A percentile compares a stretch with the other conserved stretches of the same genome.
These are phyloP conservation scores for Naja naja DNA, from an alignment of 2,113 vertebrate genomes.

Conservation along the genomic window DNA sequence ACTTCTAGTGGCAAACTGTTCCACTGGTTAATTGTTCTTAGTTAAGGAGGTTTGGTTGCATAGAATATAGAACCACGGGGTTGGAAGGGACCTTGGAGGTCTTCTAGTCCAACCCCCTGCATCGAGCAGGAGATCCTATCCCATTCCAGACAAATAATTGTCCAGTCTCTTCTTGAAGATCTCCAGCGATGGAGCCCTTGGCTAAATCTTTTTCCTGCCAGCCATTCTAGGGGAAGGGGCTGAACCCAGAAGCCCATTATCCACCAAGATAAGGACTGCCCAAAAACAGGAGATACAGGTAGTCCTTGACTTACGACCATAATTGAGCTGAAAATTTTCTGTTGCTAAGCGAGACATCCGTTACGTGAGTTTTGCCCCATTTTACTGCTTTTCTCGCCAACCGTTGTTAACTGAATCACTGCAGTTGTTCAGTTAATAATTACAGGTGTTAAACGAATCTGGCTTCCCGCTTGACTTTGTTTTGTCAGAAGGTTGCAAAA, in stretches of 20 bases:
- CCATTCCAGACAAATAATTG: too few species aligned
- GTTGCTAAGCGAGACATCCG: neutral
- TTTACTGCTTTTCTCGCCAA: neutral
- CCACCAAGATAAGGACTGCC: neutral
- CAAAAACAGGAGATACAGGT: neutral
- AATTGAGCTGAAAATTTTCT: neutral
- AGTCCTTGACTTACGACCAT: neutral
- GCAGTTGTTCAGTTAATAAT: neutral
- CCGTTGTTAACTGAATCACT: neutral
- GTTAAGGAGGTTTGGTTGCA: too few species aligned
- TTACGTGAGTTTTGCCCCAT: neutral
- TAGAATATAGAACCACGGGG: neutral
- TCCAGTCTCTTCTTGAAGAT: too few species aligned
- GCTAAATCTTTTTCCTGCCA: neutral
- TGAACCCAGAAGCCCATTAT: neutral
- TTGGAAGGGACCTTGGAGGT: neutral
- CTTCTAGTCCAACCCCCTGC: neutral
- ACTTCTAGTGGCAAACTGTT: neutral
- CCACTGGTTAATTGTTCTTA: neutral
- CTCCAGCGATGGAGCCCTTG: neutral
- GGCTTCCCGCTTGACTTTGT: neutral
- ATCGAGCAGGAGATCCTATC: neutral
- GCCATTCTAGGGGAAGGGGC: neutral
- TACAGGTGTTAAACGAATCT: neutral
- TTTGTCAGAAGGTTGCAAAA: too few species aligned